A percentile compares a stretch with the other conserved stretches of the same genome.
phyloP scores from a whole-genome alignment of 2,888 invertebrate species.

The Andrena bucephala region DNA sequence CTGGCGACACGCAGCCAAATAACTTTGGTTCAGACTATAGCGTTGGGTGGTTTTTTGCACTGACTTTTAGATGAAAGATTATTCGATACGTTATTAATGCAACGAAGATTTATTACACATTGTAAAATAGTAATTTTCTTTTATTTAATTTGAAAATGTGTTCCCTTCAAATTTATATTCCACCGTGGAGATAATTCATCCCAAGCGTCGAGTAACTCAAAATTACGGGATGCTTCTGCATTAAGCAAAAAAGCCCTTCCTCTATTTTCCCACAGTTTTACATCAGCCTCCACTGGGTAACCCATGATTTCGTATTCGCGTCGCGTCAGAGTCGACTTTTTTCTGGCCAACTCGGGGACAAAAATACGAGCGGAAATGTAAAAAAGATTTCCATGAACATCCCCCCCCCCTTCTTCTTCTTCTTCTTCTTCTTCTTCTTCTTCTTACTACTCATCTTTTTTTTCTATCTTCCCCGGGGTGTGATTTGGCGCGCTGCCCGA shows the following conservation, averaged over 20 bases:
- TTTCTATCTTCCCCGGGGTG: slow-evolving; percentile 66
- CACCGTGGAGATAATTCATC: no score
- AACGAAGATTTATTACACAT: no score
- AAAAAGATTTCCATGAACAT: slow-evolving; percentile 47
- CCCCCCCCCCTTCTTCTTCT: slow-evolving; percentile 14
- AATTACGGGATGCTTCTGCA: no score
- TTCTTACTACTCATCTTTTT: slow-evolving; percentile 18
- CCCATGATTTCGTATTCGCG: slow-evolving; percentile 30
- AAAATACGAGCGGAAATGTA: slow-evolving; percentile 38
- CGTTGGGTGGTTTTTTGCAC: no score
- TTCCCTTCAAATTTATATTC: no score
- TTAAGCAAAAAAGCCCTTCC: neutral
- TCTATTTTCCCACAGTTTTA: neutral
- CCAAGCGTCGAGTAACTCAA: no score
- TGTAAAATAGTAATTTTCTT: no score
- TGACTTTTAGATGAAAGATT: no score
- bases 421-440: slow-evolving; percentile 18
- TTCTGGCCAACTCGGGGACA: slow-evolving; percentile 12
- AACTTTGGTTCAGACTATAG: no score
- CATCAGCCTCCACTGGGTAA: neutral
- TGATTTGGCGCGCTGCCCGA: slow-evolving; percentile 69
- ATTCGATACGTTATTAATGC: no score
- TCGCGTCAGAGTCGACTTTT: slow-evolving; percentile 25
- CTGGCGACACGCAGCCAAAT: no score
- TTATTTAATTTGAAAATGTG: no score